Evolutionary conservation across 2,888 invertebrate genomes (phyloP).

Genomic region (Ariolimax columbianus): DNA sequence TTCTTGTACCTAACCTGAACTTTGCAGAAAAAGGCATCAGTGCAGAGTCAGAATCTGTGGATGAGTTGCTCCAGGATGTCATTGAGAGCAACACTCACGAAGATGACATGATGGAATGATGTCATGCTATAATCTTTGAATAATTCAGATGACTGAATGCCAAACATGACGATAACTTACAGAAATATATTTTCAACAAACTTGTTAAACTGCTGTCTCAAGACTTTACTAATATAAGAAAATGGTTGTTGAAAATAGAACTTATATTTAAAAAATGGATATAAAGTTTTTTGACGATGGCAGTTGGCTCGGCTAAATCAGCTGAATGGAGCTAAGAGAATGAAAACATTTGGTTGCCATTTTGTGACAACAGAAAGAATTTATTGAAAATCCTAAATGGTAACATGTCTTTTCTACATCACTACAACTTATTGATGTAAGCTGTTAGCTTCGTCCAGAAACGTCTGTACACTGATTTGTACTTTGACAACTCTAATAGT

Average conservation of each 20-base stretch:
- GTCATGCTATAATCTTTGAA: background rate
- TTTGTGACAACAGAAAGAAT: background rate
- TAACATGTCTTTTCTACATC: background rate
- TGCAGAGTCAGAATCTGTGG: slow-evolving; percentile 76
- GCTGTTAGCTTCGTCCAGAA: no score
- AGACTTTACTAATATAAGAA: no score
- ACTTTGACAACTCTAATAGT: no score
- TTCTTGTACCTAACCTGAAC: slow-evolving; percentile 76
- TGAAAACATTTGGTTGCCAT: background rate
- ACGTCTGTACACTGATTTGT: no score
- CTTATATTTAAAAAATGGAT: no score
- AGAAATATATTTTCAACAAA: no score
- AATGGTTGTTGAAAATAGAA: no score
- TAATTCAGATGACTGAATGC: background rate
- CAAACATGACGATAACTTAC: no score
- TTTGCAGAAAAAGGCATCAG: slow-evolving; percentile 77
- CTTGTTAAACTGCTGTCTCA: no score
- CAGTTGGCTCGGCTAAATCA: no score
- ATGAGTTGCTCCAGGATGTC: slow-evolving; percentile 77
- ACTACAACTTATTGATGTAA: background rate
- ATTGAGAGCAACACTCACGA: slow-evolving; percentile 76
- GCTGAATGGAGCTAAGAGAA: no score
- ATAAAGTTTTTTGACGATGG: no score
- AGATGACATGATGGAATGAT: slow-evolving; percentile 60
- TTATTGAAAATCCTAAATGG: background rate